phyloP scores from a whole-genome alignment of 2,888 invertebrate genomes.

The Melanotus villosus region DNA sequence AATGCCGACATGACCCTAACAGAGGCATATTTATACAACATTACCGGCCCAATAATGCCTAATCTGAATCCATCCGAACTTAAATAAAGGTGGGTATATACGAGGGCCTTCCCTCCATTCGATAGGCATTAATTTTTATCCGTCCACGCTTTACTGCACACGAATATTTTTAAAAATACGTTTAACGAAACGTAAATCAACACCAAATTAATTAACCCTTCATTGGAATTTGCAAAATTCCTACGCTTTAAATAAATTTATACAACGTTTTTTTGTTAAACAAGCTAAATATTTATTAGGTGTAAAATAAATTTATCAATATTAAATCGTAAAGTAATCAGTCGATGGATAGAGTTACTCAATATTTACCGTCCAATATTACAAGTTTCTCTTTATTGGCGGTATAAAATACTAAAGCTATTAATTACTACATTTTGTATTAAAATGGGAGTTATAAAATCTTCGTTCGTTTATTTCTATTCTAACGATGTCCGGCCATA shows the following conservation, averaged over 20 bases:
- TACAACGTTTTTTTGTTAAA: no score
- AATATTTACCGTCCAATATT: slow-evolving; percentile 8
- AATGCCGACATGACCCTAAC: slow-evolving; percentile 58
- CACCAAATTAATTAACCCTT: no score
- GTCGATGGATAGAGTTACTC: neutral
- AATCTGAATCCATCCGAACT: slow-evolving; percentile 44
- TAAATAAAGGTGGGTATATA: slow-evolving; percentile 37
- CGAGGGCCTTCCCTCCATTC: slow-evolving; percentile 9
- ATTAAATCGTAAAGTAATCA: no score
- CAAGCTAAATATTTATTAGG: no score
- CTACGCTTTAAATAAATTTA: no score
- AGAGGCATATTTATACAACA: slow-evolving; percentile 63
- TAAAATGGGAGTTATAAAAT: slow-evolving; percentile 16
- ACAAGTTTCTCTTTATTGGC: slow-evolving; percentile 12
- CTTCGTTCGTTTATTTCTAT: slow-evolving; percentile 5
- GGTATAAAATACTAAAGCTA: slow-evolving; percentile 13
- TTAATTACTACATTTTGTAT: slow-evolving; percentile 16
- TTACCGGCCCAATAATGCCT: slow-evolving; percentile 58
- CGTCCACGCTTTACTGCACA: no score
- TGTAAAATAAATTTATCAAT: no score
- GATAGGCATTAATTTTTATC: neutral
- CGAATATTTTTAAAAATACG: no score
- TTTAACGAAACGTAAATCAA: no score
- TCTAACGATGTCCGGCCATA: slow-evolving; percentile 23
- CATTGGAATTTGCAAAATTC: no score